phyloP scores from a whole-genome alignment of 2,797 vertebrate genomes.

The Coluber constrictor region DNA sequence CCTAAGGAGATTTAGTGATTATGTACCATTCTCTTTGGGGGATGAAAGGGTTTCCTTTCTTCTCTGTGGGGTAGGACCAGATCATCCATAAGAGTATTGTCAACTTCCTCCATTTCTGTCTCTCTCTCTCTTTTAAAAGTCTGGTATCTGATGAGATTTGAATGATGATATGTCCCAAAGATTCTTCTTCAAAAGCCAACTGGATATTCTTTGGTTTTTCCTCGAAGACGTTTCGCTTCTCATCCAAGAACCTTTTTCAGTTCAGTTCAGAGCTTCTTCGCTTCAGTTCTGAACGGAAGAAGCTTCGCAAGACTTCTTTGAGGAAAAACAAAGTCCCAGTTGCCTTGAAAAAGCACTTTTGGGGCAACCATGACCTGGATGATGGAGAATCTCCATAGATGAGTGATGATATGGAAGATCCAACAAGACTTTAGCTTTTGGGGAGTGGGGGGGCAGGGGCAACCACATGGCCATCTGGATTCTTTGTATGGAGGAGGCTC shows the following conservation, averaged over 20 bases:
- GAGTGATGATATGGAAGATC: not conserved
- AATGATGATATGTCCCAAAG: too few species aligned
- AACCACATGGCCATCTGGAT: not conserved
- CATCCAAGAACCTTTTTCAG: too few species aligned
- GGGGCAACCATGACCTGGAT: not conserved
- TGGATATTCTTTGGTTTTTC: too few species aligned
- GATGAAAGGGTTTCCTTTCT: not conserved
- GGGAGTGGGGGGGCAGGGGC: not conserved
- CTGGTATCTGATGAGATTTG: not conserved
- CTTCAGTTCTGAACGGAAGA: not conserved
- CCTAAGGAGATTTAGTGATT: not conserved
- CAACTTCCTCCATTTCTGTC: too few species aligned
- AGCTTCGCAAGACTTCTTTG: not conserved
- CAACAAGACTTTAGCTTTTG: not conserved
- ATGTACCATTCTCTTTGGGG: too few species aligned
- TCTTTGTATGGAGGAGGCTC: not conserved
- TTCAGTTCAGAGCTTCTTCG: not conserved
- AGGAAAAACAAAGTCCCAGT: not conserved
- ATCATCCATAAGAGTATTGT: not conserved
- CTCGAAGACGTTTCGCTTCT: too few species aligned
- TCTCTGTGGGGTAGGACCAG: not conserved
- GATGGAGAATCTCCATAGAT: not conserved
- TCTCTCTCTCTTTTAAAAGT: not conserved
- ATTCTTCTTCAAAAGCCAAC: too few species aligned
- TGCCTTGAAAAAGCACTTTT: not conserved